Evolutionary conservation across 2,888 invertebrate species (phyloP).

Genomic region (Ichneumoninae sp.): DNA sequence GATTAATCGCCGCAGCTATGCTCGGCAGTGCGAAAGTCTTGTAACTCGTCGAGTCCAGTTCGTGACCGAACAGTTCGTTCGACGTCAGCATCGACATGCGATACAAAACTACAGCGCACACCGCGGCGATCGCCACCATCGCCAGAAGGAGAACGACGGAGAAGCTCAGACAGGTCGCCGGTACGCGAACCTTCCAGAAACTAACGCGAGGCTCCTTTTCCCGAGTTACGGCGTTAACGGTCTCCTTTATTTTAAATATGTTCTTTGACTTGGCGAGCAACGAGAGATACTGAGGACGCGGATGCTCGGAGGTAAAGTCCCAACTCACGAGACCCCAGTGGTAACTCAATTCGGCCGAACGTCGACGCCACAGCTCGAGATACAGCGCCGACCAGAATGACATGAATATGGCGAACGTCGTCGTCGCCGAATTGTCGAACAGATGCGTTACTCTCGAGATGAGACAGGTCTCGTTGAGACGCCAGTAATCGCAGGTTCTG

Average conservation of each 20-base stretch:
- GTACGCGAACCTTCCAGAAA: conserved; percentile 91
- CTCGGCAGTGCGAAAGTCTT: conserved; percentile 89
- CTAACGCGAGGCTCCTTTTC: conserved; percentile 90
- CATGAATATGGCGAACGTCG: conserved; percentile 93
- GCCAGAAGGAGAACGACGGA: conserved; percentile 89
- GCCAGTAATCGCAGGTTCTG: conserved; percentile 90
- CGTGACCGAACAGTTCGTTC: conserved; percentile 85
- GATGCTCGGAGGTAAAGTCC: conserved; percentile 90
- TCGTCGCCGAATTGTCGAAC: conserved; percentile 92
- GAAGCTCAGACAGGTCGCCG: conserved; percentile 89
- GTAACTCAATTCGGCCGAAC: conserved; percentile 91
- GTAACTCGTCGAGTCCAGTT: conserved; percentile 85
- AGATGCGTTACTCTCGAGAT: conserved; percentile 91
- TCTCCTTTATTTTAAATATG: conserved; percentile 62
- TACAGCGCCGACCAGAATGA: conserved; percentile 93
- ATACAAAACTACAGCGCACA: conserved; percentile 92
- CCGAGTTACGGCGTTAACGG: conserved; percentile 84
- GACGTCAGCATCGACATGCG: conserved; percentile 89
- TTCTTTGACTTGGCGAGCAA: conserved; percentile 61
- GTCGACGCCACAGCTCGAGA: conserved; percentile 93
- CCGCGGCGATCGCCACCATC: conserved; percentile 89
- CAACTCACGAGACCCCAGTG: conserved; percentile 93
- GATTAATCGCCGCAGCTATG: conserved; percentile 92
- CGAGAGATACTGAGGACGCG: conserved; percentile 90
- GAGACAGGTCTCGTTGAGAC: conserved; percentile 89